Evolutionary conservation across 2,113 vertebrate genomes (phyloP), one percentile per base, ranked within the genome.

Genomic region (Platysteira castanea): DNA sequence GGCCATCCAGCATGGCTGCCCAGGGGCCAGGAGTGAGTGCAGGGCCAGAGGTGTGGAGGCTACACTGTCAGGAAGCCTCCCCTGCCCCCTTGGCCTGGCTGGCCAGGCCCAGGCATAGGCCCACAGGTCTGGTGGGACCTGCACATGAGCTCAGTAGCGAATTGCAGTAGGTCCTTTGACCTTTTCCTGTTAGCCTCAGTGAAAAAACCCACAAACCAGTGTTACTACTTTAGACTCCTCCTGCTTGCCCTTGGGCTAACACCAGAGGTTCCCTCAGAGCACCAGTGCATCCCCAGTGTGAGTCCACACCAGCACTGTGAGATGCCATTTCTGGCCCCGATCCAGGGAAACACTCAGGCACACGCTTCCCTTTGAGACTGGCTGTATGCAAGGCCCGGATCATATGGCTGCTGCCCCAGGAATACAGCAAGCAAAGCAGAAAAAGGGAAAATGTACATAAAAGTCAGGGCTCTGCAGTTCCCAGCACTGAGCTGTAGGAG

Each of bases 11-110:
- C 2, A 0, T 7, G 56, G 61, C n/a, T 47, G 46, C 33, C 56
- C 52, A 7, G 13, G 28, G 10, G 7, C 24, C 2, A 0, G 18
- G 5, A 19, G 16, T 1, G 26, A 41, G 37, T 0, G 0, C 16
- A 9, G 41, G 46, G 41, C 33, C 5, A 20, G 24, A 6, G 44
- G 1, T n/a, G 19, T 9, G 2, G 5, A 11, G 35, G 23, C 27
- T 27, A 8, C 71, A 8, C 19, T 1, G 17, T 0, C 0, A 53
- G 53, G 16, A 13, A 6, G 3, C 50, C 2, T 5, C 22, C 18
- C 14, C 59, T 15, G 28, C 17, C 30, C 0, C 0, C 37, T 39
- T 1, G 1, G 28, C 11, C 54, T 12, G 0, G 7, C 4, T 1
- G 0, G 23, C 8, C 74, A 24, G 69, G 69, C 39, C n/a, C 0